A percentile compares a stretch with the other conserved stretches of the same genome.
These are phyloP conservation scores for Armadillidium nasatum DNA, from an alignment of 1,140 invertebrate genomes.

Conservation along the genomic window DNA sequence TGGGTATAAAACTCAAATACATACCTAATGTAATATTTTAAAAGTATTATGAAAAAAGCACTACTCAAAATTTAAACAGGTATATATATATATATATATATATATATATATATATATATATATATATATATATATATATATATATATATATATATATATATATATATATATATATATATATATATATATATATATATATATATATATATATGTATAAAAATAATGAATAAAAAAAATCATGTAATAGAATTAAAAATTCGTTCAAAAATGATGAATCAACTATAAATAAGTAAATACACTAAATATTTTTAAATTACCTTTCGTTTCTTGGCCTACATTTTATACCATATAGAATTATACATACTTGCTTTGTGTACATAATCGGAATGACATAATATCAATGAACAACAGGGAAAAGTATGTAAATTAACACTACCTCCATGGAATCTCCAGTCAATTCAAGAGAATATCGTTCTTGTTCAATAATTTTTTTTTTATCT, in stretches of 20 bases:
- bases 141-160: too few species aligned
- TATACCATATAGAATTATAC: background rate
- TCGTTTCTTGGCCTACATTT: background rate
- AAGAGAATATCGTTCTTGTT: slow-evolving; percentile 76
- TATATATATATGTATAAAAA: too few species aligned
- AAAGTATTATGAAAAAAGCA: too few species aligned
- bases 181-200: too few species aligned
- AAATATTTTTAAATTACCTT: background rate
- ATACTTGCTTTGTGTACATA: background rate
- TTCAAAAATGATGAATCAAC: background rate
- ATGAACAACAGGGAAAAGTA: background rate
- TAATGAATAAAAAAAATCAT: too few species aligned
- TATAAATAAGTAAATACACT: background rate
- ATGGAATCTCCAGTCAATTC: slow-evolving; percentile 81
- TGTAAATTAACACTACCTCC: slow-evolving; percentile 58
- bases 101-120: too few species aligned
- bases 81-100: too few species aligned
- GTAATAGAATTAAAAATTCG: background rate
- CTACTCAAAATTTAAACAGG: too few species aligned
- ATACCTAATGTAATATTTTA: too few species aligned
- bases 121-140: too few species aligned
- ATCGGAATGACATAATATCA: background rate
- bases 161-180: too few species aligned
- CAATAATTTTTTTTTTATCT: slow-evolving; percentile 83
- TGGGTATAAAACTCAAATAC: too few species aligned